Base-by-base conservation (phyloP, 2,888 invertebrate genomes). In the Leptopilina drosophilae region DNA sequence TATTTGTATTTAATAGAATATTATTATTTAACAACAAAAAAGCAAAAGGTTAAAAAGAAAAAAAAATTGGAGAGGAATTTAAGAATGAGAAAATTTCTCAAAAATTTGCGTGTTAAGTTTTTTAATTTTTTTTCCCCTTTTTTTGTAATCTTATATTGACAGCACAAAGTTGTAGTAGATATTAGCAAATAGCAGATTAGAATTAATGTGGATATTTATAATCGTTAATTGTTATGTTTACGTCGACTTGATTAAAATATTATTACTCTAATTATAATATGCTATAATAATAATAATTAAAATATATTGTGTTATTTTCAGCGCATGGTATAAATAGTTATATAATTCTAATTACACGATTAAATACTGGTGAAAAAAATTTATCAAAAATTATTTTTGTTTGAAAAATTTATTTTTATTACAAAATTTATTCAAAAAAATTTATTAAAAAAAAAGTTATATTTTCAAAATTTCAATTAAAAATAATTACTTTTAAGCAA, bases 151-250 rank as follows among this genome's bases (percentile, higher is more conserved):
- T 56, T 42, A 42, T 42, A 49, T 49, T 73, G 33, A 33, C 56
- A 33, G 14, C 62, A 53, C 14, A 8, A 69, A 26, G 53, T 69
- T 69, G 53, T 53, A 53, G 26, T 53, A 15, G 53, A 69, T 53
- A 69, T 53, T 26, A 62, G 53, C 14, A 69, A 69, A 53, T 53
- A n/a, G 8, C 33, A 56, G 73, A 56, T 73, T 73, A 73, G 15
- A 62, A 56, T 69, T 56, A 73, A n/a, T 33, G 73, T 56, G 33
- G 9, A 73, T 56, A 73, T 73, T 73, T 73, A 73, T 73, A 26
- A 56, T 40, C 40, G 73, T 73, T 73, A 9, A 73, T 73, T 73
- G 73, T 73, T 73, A 73, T 33, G 56, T 73, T 73, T 73, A 56
- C 53, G 40, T 73, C 40, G 73, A 73, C 73, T 56, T 73, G 40